These are phyloP conservation scores for Phalanger gymnotis DNA, from an alignment of 2,797 vertebrate genomes.

Conservation along the genomic window DNA sequence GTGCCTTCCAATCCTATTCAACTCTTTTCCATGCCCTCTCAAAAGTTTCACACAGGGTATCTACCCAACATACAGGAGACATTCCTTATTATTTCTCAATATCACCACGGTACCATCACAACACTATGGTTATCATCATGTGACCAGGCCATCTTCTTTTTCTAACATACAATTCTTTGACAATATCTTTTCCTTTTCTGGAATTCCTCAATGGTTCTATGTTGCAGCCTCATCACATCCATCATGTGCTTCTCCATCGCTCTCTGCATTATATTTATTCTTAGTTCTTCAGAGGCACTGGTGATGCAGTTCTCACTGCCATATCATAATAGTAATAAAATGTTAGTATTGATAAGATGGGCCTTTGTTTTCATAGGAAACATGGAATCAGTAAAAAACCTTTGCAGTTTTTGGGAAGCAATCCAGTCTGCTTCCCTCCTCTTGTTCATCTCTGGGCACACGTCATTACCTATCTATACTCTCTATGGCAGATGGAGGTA, in stretches of 20 bases:
- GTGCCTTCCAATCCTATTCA: background rate
- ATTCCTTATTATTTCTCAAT: background rate
- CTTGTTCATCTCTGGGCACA: background rate
- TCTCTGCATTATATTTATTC: background rate
- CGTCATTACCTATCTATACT: background rate
- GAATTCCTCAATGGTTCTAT: background rate
- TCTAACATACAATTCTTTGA: background rate
- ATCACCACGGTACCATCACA: background rate
- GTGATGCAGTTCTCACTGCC: background rate
- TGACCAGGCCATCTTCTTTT: background rate
- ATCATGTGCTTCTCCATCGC: background rate
- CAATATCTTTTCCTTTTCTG: background rate
- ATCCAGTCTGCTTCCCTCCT: background rate
- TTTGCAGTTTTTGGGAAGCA: background rate
- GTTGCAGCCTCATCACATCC: background rate
- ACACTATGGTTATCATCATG: background rate
- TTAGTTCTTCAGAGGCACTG: background rate
- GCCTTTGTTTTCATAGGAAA: background rate
- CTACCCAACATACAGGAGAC: background rate
- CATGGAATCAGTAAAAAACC: background rate
- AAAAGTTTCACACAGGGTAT: background rate
- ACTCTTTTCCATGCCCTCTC: background rate
- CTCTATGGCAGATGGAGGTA: background rate
- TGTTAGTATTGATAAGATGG: background rate
- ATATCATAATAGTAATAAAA: background rate